These are phyloP conservation scores for Oryzaephilus surinamensis DNA, from an alignment of 1,140 invertebrate species.

Conservation along the genomic window DNA sequence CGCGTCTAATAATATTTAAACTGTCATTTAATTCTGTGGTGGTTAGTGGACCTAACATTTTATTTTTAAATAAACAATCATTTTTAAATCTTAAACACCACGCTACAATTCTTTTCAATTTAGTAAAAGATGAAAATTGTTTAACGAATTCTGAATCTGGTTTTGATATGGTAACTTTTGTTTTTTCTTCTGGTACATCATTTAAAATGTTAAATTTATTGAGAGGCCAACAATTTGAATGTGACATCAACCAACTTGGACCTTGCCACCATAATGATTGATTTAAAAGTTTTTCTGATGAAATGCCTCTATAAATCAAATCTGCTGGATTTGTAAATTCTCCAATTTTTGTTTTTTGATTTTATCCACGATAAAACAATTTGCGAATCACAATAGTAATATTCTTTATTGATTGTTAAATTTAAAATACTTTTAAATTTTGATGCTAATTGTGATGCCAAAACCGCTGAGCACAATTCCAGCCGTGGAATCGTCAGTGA, in stretches of 20 bases:
- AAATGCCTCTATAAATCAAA: constrained; percentile 25
- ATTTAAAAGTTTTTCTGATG: constrained; percentile 16
- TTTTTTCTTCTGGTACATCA: neutral
- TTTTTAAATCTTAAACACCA: constrained; percentile 8
- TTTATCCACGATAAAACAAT: constrained; percentile 32
- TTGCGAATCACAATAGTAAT: constrained; percentile 27
- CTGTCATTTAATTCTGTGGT: constrained; percentile 2
- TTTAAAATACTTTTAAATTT: neutral
- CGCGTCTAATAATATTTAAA: constrained; percentile 3
- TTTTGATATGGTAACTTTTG: neutral
- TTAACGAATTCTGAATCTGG: no score
- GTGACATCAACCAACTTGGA: constrained; percentile 13
- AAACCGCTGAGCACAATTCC: constrained; percentile 2
- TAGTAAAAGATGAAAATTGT: constrained; percentile 10
- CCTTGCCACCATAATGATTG: constrained; percentile 28
- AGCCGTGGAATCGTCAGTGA: constrained; percentile 12
- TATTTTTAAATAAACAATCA: constrained; percentile 1
- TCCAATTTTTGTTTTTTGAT: constrained; percentile 16
- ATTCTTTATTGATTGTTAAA: neutral
- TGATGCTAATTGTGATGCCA: neutral
- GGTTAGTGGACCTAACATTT: neutral
- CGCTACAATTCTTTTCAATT: constrained; percentile 1
- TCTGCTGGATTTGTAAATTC: constrained; percentile 33
- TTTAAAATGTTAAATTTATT: neutral
- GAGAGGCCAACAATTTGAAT: neutral